Conservation (phyloP, 2,113 vertebrate species). For the Xerus inauris region DNA sequence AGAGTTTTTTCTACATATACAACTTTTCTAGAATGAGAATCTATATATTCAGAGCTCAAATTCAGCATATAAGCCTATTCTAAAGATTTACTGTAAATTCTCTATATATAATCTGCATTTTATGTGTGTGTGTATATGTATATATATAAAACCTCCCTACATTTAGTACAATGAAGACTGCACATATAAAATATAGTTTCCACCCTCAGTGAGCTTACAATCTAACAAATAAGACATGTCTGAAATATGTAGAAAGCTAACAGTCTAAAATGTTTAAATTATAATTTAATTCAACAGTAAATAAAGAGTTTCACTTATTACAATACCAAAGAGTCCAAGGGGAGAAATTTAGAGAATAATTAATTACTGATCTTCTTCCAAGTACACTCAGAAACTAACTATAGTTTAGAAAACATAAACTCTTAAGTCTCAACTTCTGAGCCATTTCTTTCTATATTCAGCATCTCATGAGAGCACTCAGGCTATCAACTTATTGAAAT, state of each 20-base stretch:
- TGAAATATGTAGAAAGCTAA: neutral
- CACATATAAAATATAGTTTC: neutral
- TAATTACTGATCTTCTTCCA: constrained; percentile 7
- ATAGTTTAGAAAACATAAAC: constrained; percentile 49
- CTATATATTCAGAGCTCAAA: neutral
- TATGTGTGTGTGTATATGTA: neutral
- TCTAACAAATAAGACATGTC: neutral
- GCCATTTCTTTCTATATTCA: neutral
- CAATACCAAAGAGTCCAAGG: neutral
- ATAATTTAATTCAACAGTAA: constrained; percentile 9
- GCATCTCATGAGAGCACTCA: neutral
- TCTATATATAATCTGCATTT: neutral
- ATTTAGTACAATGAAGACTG: neutral
- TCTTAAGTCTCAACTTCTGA: neutral
- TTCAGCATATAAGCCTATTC: constrained; percentile 17
- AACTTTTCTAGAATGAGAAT: constrained; percentile 32
- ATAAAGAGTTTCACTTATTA: constrained; percentile 27
- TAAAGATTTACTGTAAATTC: neutral
- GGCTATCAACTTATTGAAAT: neutral
- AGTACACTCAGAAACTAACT: constrained; percentile 28
- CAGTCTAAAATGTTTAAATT: neutral
- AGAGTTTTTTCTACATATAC: neutral
- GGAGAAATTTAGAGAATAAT: neutral
- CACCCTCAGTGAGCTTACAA: neutral
- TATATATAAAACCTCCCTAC: neutral